Evolutionary conservation across 2,113 vertebrate species (phyloP).

Genomic region (Heliornis fulica): DNA sequence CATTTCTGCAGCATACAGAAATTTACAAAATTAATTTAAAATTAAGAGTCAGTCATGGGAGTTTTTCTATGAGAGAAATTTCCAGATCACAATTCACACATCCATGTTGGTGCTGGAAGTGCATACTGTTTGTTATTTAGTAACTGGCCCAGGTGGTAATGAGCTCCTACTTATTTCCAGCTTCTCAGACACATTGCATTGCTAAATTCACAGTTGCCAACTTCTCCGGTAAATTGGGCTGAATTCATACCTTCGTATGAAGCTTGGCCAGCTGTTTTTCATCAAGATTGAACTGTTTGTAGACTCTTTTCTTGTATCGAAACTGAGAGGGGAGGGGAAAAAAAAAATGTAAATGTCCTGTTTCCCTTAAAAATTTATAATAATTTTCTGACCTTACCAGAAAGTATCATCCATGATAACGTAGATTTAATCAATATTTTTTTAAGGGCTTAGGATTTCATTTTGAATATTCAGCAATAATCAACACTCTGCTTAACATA

Average conservation of each 20-base stretch:
- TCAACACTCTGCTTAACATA: not conserved
- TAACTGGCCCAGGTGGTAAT: not conserved
- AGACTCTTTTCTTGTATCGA: conserved; percentile 96
- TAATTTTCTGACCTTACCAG: not conserved
- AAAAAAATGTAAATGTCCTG: not conserved
- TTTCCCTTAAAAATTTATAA: not conserved
- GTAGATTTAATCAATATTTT: not conserved
- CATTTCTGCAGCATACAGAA: not conserved
- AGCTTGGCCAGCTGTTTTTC: conserved; percentile 97
- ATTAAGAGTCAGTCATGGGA: not conserved
- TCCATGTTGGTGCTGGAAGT: not conserved
- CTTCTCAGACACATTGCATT: not conserved
- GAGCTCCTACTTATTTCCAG: not conserved
- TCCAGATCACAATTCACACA: not conserved
- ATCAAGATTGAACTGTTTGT: conserved; percentile 93
- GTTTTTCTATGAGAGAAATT: not conserved
- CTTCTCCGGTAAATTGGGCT: not conserved
- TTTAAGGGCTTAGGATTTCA: not conserved
- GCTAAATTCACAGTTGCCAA: not conserved
- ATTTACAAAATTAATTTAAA: not conserved
- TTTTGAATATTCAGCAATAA: not conserved
- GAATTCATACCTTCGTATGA: conserved; percentile 95
- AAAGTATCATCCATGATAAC: fast-evolving
- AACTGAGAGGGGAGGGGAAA: conserved; percentile 81
- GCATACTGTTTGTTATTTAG: not conserved